These are phyloP conservation scores for Amyelois transitella DNA, from an alignment of 1,140 invertebrate species.

Conservation along the genomic window DNA sequence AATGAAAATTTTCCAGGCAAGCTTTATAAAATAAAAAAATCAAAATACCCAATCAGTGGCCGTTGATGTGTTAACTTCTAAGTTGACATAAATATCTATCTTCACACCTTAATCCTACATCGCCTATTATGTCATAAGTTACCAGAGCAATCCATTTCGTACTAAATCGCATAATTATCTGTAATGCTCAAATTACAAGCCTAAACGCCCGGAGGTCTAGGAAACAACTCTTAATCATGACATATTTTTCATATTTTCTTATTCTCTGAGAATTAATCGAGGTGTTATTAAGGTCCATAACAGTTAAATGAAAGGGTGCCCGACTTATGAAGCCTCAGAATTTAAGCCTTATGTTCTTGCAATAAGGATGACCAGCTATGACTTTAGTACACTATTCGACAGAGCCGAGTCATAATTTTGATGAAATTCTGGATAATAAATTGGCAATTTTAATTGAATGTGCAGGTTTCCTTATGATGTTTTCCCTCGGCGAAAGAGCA, in stretches of 20 bases:
- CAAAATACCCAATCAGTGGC: background rate
- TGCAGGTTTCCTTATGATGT: no score
- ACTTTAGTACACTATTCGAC: no score
- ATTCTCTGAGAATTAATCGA: background rate
- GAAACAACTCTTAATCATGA: background rate
- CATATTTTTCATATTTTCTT: background rate
- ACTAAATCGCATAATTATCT: background rate
- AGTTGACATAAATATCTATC: background rate
- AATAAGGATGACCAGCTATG: background rate
- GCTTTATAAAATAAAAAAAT: no score
- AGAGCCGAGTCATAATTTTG: no score
- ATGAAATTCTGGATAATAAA: no score
- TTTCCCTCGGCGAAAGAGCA: no score
- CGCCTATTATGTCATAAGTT: conserved; percentile 1
- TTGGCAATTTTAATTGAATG: no score
- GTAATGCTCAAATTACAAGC: background rate
- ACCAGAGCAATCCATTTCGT: background rate
- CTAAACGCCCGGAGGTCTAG: background rate
- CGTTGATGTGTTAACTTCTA: background rate
- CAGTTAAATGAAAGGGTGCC: background rate
- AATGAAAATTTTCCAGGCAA: no score
- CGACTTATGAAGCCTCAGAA: background rate
- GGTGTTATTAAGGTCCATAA: conserved; percentile 1
- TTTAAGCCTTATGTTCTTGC: background rate
- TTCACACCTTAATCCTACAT: background rate